These are phyloP conservation scores for Catocala sponsa DNA, from an alignment of 2,888 invertebrate genomes.

Conservation along the genomic window DNA sequence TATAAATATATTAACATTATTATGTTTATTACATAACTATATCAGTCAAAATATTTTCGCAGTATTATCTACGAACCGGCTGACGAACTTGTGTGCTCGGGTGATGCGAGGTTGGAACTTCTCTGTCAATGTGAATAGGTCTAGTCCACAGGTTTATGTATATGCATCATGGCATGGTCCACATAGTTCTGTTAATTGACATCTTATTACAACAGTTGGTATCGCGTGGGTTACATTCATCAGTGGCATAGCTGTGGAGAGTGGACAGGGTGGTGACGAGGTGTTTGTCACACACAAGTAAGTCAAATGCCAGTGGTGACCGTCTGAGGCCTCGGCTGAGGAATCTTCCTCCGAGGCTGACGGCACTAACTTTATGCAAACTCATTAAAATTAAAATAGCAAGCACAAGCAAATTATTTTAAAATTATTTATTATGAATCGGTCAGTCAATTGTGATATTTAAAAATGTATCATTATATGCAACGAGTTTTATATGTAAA, in stretches of 20 bases:
- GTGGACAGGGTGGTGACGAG: slow-evolving; percentile 16
- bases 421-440: slow-evolving; percentile 56
- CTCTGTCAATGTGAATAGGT: too few relatives aligned
- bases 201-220: slow-evolving; percentile 21
- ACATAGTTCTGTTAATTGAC: slow-evolving; percentile 43
- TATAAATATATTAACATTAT: slow-evolving; percentile 86
- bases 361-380: slow-evolving; percentile 55
- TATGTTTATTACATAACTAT: slow-evolving; percentile 79
- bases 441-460: slow-evolving; percentile 67
- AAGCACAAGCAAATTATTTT: slow-evolving; percentile 68
- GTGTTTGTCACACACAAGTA: slow-evolving; percentile 40
- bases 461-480: slow-evolving; percentile 39
- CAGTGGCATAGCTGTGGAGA: background rate
- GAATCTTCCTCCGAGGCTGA: slow-evolving; percentile 46
- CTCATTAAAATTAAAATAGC: slow-evolving; percentile 62
- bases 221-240: background rate
- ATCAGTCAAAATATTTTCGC: slow-evolving; percentile 87
- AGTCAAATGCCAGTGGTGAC: slow-evolving; percentile 49
- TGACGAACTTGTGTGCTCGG: slow-evolving; percentile 48
- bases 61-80: slow-evolving; percentile 72
- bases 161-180: slow-evolving; percentile 14
- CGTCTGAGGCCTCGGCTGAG: slow-evolving; percentile 46
- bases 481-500: slow-evolving; percentile 43
- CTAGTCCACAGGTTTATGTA: background rate
- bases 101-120: too few relatives aligned